Evolutionary conservation across 37 sponge, comb jelly and placozoan species (phyloP), one percentile per base, ranked within the genome.

Genomic region (Cliona cf. orientalis): DNA sequence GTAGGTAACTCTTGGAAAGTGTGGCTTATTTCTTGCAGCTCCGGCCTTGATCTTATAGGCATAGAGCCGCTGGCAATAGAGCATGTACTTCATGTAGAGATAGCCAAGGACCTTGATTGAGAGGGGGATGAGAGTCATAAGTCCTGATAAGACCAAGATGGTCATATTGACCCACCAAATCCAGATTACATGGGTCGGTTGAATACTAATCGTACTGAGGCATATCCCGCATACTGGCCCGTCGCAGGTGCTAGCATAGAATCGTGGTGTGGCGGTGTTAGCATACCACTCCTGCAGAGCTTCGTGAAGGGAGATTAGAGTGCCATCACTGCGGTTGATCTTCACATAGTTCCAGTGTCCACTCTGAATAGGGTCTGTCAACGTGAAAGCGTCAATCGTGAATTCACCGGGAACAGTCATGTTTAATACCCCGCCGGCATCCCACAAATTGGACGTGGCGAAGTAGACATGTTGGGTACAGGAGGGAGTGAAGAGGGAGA

Each of bases 401-500:
- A 74, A 38, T 3, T 5, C 25, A 32, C 41, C 34, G 17, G 46
- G 17, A 0, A 35, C 38, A 0, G 89, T 81, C 6, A 19, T 36
- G 1, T 67, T 59, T 26, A 90, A 41, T 14, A 80, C 46, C 0
- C 76, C 76, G 39, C 64, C 77, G 26, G 28, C 53, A 28, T 59
- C 74, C 89, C 89, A 88, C 22, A 93, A 46, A 2, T 34, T 43
- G 0, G 82, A 76, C 33, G 93, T 74, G 36, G 90, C 86, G 0
- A 93, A 64, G 26, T 74, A 93, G 19, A 83, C 74, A 58, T 93
- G 93, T 66, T 93, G 93, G 2, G 66, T 74, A 66, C 93, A 93
- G 29, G 93, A 88, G 7, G 93, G 90, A 23, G 91, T 57, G 25
- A 75, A 85, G 46, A 87, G 63, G 53, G 86, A 76, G 32, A 84